A percentile compares a stretch with the other conserved stretches of the same genome.
Conservation (phyloP, 1,140 invertebrate species). For the Danaus plexippus region DNA sequence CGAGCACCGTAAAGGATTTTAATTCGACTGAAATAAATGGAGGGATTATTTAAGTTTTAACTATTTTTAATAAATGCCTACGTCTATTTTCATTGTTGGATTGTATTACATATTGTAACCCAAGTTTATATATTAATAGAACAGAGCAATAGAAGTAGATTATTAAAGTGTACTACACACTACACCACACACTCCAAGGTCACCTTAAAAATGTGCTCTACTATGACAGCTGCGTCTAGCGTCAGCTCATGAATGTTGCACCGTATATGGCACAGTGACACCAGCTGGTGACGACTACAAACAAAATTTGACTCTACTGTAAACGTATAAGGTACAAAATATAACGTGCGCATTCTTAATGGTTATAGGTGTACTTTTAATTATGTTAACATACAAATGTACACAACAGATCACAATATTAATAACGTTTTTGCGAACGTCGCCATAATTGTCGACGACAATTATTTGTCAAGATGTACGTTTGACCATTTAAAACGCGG, state of each 20-base stretch:
- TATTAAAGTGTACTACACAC: too few species aligned
- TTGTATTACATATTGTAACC: too few species aligned
- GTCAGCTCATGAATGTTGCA: slow-evolving; percentile 17
- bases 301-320: neutral
- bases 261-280: slow-evolving; percentile 15
- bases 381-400: slow-evolving; percentile 7
- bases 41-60: too few species aligned
- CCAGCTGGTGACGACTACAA: slow-evolving; percentile 1
- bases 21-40: too few species aligned
- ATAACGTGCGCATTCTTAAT: neutral
- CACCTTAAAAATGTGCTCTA: slow-evolving; percentile 7
- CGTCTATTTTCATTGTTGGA: too few species aligned
- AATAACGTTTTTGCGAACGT: slow-evolving; percentile 1
- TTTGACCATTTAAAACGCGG: too few species aligned
- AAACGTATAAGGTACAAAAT: neutral
- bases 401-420: slow-evolving; percentile 3
- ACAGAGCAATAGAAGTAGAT: too few species aligned
- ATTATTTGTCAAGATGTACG: too few species aligned
- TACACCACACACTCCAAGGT: slow-evolving; percentile 5
- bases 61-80: too few species aligned
- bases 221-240: slow-evolving; percentile 11
- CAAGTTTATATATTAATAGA: too few species aligned
- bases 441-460: too few species aligned
- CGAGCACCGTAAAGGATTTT: too few species aligned
- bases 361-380: slow-evolving; percentile 1